Percentiles rank a stretch among this genome's conserved stretches.
Conservation (phyloP, 2,113 vertebrate genomes). For the Chionodraco myersi region DNA sequence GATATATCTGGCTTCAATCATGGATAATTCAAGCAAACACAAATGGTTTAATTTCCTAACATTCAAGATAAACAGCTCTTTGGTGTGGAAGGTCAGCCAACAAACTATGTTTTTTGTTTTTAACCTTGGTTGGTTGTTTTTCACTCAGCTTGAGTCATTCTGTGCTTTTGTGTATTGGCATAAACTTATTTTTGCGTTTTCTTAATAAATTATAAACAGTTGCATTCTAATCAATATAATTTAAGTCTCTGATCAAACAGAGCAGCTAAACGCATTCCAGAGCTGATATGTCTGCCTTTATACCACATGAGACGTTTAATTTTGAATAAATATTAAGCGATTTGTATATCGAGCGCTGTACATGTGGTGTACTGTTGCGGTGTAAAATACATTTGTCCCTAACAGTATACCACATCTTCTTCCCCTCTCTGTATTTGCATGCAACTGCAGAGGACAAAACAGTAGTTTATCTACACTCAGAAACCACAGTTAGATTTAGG, state of each 20-base stretch:
- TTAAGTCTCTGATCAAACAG: slow-evolving; percentile 45
- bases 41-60: slow-evolving; percentile 70
- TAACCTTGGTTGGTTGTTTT: slow-evolving; percentile 15
- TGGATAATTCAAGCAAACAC: slow-evolving; percentile 72
- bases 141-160: slow-evolving; percentile 13
- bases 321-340: slow-evolving; percentile 16
- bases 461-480: background rate
- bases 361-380: background rate
- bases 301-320: slow-evolving; percentile 14
- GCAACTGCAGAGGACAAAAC: background rate
- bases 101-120: background rate
- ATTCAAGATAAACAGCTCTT: slow-evolving; percentile 71
- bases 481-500: background rate
- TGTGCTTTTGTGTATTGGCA: slow-evolving; percentile 37
- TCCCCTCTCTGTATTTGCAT: background rate
- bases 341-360: slow-evolving; percentile 3
- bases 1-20: slow-evolving; percentile 73
- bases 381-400: background rate
- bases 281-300: slow-evolving; percentile 23
- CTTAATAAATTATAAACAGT: slow-evolving; percentile 51
- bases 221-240: slow-evolving; percentile 52
- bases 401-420: background rate
- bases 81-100: slow-evolving; percentile 60
- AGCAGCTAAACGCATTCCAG: slow-evolving; percentile 29
- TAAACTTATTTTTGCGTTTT: slow-evolving; percentile 56